Base-by-base conservation (phyloP, 2,797 vertebrate genomes). In the Simalia tracyae region DNA sequence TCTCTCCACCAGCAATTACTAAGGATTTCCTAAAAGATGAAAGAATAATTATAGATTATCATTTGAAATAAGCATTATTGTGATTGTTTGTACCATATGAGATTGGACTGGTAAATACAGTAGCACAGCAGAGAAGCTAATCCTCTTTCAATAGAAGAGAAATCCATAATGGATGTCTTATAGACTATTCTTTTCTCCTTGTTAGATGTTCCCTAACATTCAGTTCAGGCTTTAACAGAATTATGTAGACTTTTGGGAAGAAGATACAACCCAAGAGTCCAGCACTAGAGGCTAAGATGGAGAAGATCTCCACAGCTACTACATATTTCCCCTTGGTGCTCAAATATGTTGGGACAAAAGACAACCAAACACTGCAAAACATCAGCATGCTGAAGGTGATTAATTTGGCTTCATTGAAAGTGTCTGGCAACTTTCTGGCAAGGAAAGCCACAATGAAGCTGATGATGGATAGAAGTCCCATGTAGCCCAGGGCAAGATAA, bases 281-380 rank as follows among this genome's bases (percentile, higher is more conserved):
- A 61, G 36, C 42, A 50, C 89, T 84, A 4, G 72, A 84, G 9
- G 59, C 9, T 46, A 90, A 50, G 15, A 84, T 90, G 57, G 57
- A 90, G 89, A 90, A 90, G 76, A 84, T 50, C 57, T 90, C 89
- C 76, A 90, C 89, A 46, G 76, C 72, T 9, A 84, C 89, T 64
- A 90, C 76, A 28, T 63, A 61, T 22, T 90, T 84, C 4, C 89
- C 76, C n/a, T 63, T 90, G 26, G 76, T 84, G 59, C 76, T 90
- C 26, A 90, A 26, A 19, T 90, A 90, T 2, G 36, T 84, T 7
- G 81, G 76, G n/a, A 64, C 9, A 64, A 90, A 90, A 5, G 59
- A 54, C 59, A 90, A 2, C 76, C 89, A 90, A 46, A 90, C 76
- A 64, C 76, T 64, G 60, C 57, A 90, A 84, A 84, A 84, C 2